phyloP scores from a whole-genome alignment of 1,140 invertebrate species.

The Ips typographus region DNA sequence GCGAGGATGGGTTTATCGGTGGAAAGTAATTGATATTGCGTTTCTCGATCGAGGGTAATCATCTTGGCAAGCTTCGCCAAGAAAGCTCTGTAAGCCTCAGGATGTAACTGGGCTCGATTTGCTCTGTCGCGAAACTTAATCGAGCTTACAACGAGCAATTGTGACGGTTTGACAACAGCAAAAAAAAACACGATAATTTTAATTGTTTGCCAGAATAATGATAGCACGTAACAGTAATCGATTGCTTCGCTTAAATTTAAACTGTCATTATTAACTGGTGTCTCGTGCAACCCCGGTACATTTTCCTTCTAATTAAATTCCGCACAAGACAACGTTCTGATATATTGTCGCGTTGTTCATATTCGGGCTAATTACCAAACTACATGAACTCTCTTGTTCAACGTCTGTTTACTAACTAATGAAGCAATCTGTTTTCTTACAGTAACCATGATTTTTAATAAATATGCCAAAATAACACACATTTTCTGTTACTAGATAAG shows the following conservation, averaged over 20 bases:
- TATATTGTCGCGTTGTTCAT: slow-evolving; percentile 17
- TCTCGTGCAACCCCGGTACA: slow-evolving; percentile 6
- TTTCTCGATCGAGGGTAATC: background rate
- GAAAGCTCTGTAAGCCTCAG: no score
- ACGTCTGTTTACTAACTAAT: background rate
- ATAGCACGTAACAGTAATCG: background rate
- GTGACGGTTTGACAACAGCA: background rate
- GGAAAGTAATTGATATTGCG: background rate
- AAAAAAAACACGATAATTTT: background rate
- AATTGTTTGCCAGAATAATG: background rate
- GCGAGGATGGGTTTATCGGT: background rate
- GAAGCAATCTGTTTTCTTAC: no score
- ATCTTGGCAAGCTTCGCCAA: no score
- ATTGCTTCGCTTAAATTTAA: background rate
- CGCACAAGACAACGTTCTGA: slow-evolving; percentile 13
- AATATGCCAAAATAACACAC: no score
- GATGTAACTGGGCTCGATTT: no score
- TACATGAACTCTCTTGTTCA: slow-evolving; percentile 1
- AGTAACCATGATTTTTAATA: no score
- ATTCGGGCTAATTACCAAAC: background rate
- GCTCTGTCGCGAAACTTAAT: no score
- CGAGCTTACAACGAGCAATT: no score
- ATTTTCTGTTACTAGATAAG: no score
- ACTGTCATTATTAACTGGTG: slow-evolving; percentile 10
- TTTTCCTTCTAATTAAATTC: slow-evolving; percentile 19